Base-by-base conservation (phyloP, 2,888 invertebrate species). In the Oxytorus armatus region DNA sequence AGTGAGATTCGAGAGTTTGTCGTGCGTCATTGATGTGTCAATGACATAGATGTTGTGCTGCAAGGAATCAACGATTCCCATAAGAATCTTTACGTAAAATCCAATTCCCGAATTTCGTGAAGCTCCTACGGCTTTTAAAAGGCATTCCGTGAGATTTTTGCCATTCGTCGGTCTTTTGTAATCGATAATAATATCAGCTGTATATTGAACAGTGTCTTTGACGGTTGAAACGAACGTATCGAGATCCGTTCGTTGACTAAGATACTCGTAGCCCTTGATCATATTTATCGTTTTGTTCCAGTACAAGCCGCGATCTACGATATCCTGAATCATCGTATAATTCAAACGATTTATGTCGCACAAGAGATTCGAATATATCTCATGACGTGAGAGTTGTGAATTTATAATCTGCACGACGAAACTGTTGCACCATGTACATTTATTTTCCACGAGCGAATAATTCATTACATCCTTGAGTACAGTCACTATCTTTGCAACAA, bases 241-340 rank as follows among this genome's bases (percentile, higher is more conserved):
- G 0, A 84, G 16, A 10, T 85, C 83, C 29, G 85, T 86, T 5
- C 83, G 83, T 0, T 76, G 85, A 47, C 84, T 87, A n/a, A 90
- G 65, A 42, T 83, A 83, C 23, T 81, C 81, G 66, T 84, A 88
- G 70, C 83, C 79, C 25, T 86, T 85, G 18, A 88, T 77, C 92
- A 94, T 94, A 76, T 84, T 91, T 14, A 93, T 86, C 0, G 93
- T 93, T 92, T 94, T 93, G 73, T 94, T 94, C 94, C 94, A 94
- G 73, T 94, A 93, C 86, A 94, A 94, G 80, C 93, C 92, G 21
- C 92, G 92, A 74, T 92, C 90, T 16, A 94, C 85, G 0, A 91
- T 86, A 8, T 87, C 85, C 73, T 93, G 90, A 0, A 94, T 86
- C 0, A 93, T 92, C 0, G 91, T 88, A 18, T 92, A 82, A 55